Evolutionary conservation across 2,113 vertebrate genomes (phyloP), one percentile per base, ranked within the genome.

Genomic region (Dinomys branickii): DNA sequence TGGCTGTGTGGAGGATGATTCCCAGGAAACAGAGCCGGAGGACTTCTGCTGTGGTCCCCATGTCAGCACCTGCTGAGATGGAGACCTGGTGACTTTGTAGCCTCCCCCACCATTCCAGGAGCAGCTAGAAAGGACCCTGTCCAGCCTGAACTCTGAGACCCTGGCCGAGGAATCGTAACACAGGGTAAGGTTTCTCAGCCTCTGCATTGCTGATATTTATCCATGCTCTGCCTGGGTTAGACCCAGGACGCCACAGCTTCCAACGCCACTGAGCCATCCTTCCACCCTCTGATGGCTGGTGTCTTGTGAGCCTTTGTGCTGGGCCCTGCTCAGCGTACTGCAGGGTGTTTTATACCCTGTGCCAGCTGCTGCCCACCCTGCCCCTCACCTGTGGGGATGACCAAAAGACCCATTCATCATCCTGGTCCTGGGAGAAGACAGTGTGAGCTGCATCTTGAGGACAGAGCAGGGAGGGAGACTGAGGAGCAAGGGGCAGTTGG

Each of bases 381-480:
- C 13, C 24, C 4, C 24, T n/a, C n/a, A 58, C 20, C 17, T 33
- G 10, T 61, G 6, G 10, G 24, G 26, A 44, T 28, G 20, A 11
- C 16, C 14, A 3, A 2, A 33, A 63, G 17, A 5, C 28, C 59
- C 9, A 35, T 44, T 33, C 41, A 19, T 6, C 4, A 16, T 35
- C 9, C 41, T 13, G 2, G 83, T 47, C 9, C 59, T 59, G 30
- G 59, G 28, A 47, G 17, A 85, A 85, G 59, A 3, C 38, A 22
- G 38, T 10, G 56, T 2, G 38, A 19, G 26, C 1, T 28, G 0
- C 7, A 1, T 2, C 2, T 8, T 12, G 38, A 59, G 4, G 58
- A 12, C 58, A 33, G 28, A n/a, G 35, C 10, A 10, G 59, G 8
- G 1, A 26, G 9, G 16, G 59, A 61, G 59, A 61, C 24, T 61